phyloP scores from a whole-genome alignment of 2,113 vertebrate genomes.

The Bos indicus region DNA sequence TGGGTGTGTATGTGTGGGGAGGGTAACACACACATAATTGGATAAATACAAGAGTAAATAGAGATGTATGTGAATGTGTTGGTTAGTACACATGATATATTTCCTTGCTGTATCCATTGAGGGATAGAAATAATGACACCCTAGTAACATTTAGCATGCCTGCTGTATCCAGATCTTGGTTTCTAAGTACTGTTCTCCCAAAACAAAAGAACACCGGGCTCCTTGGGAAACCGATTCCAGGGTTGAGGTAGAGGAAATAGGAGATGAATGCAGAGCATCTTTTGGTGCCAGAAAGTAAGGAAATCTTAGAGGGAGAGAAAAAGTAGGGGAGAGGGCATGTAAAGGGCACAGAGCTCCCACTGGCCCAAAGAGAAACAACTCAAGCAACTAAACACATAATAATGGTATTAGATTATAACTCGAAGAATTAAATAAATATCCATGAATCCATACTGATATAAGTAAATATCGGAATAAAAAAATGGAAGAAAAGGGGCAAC shows the following conservation, averaged over 20 bases:
- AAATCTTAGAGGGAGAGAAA: neutral
- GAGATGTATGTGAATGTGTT: neutral
- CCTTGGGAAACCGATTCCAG: neutral
- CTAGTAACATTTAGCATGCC: neutral
- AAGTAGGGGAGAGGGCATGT: neutral
- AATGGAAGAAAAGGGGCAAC: neutral
- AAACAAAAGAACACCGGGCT: neutral
- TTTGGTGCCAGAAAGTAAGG: neutral
- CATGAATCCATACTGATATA: neutral
- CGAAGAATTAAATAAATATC: neutral
- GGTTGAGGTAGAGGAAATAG: neutral
- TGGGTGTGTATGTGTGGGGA: neutral
- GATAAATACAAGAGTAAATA: neutral
- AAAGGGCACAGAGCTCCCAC: neutral
- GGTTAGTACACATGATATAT: neutral
- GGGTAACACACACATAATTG: neutral
- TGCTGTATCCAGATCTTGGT: neutral
- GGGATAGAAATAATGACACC: neutral
- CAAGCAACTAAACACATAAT: neutral
- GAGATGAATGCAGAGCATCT: neutral
- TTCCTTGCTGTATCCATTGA: neutral
- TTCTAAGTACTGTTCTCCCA: neutral
- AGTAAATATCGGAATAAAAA: neutral
- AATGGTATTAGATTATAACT: neutral
- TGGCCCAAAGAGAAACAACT: neutral